Evolutionary conservation across 35 echinoderm and acorn worm species (phyloP), one percentile per base, ranked within the genome.

Genomic region (Lytechinus pictus): DNA sequence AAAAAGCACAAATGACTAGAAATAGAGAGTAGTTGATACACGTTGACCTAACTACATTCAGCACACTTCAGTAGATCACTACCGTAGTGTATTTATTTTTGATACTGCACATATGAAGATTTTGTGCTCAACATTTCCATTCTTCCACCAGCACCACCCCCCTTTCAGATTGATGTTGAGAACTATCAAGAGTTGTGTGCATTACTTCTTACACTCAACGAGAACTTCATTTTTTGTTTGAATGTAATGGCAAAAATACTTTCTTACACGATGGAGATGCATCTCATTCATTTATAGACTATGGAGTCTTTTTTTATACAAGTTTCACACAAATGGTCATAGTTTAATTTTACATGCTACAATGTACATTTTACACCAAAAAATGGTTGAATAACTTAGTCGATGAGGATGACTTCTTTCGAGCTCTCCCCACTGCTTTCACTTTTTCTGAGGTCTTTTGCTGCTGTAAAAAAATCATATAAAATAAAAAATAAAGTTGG

Each of bases 341-440:
- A 14, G 33, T 44, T 90, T 90, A 10, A 54, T 90, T 54, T 90
- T 90, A 90, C 88, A 14, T 52, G 33, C 28, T 54, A 90, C 10
- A 90, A 44, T 52, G 52, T 90, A 44, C 88, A 90, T 21, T 90
- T 44, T 90, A 44, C 88, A 14, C n/a, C n/a, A 52, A 44, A 88
- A 52, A 44, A 52, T 10, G 27, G 29, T 90, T 54, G n/a, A 54
- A 90, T 90, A 44, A 11, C 88, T 90, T 57, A 93, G 53, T 93
- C 92, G 28, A 93, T 93, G 52, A 93, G 53, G 53, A 93, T 93
- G 53, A 93, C 52, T 93, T 93, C 92, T 57, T 93, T 93, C 54
- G 54, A 93, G 2, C 53, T 55, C 13, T 93, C 92, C 57, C 92
- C 92, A 54, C 92, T 93, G 92, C 92, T 24, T 9, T 57, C 92